A percentile compares a stretch with the other conserved stretches of the same genome.
Evolutionary conservation across 2,888 invertebrate species (phyloP).

Genomic region (Panzeria rudis): DNA sequence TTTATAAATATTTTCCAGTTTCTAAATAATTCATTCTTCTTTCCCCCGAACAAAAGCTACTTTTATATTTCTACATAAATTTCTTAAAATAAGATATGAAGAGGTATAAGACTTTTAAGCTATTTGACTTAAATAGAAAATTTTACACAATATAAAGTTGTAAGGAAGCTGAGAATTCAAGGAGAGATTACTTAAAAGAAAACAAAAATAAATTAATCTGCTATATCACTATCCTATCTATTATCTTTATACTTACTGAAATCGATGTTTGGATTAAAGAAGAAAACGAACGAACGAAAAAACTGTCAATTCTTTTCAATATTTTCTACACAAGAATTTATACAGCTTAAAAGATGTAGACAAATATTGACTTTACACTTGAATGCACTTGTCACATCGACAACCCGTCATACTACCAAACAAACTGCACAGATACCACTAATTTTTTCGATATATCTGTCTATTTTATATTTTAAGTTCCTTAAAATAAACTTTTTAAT

Average conservation of each 20-base stretch:
- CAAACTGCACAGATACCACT: neutral
- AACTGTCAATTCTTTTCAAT: slow-evolving; percentile 41
- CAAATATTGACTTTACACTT: slow-evolving; percentile 72
- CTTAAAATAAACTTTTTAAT: slow-evolving; percentile 24
- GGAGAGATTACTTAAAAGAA: slow-evolving; percentile 1
- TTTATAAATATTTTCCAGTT: no score
- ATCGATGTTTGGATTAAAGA: neutral
- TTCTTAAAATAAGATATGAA: neutral
- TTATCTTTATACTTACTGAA: slow-evolving; percentile 3
- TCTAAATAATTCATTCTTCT: no score
- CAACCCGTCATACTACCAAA: neutral
- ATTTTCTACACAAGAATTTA: slow-evolving; percentile 36
- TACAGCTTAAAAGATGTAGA: slow-evolving; percentile 64
- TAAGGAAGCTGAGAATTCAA: slow-evolving; percentile 33
- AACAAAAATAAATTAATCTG: neutral
- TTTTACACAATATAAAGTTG: slow-evolving; percentile 10
- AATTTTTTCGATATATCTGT: slow-evolving; percentile 16
- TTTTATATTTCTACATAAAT: neutral
- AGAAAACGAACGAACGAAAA: neutral
- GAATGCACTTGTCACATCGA: slow-evolving; percentile 65
- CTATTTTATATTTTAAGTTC: slow-evolving; percentile 27
- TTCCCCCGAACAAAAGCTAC: no score
- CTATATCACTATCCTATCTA: neutral
- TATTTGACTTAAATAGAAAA: slow-evolving; percentile 3
- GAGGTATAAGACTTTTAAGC: neutral